A percentile compares a stretch with the other conserved stretches of the same genome.
These are phyloP conservation scores for Callyntrura guangdongensis DNA, from an alignment of 2,888 invertebrate species.

Conservation along the genomic window DNA sequence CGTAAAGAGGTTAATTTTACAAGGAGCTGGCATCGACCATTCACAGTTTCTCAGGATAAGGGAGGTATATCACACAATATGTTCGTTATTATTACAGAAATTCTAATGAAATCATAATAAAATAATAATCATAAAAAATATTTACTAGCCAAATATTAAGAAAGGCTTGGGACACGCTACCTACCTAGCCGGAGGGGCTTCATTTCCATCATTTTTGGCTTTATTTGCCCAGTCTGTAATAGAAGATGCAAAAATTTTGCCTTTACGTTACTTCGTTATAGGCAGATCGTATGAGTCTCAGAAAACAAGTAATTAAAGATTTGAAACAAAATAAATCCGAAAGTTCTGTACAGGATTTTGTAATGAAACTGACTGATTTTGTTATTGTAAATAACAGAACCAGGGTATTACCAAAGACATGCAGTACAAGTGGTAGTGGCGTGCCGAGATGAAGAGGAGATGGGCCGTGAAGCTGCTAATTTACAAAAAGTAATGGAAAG, in stretches of 20 bases:
- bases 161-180: constrained; percentile 79
- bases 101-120: neutral
- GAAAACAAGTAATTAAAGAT: constrained; percentile 86
- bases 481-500: constrained; percentile 85
- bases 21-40: constrained; percentile 90
- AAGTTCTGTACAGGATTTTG: no score
- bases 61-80: constrained; percentile 74
- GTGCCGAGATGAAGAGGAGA: constrained; percentile 87
- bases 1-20: constrained; percentile 90
- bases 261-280: constrained; percentile 90
- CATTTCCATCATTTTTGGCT: constrained; percentile 91
- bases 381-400: constrained; percentile 48
- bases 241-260: constrained; percentile 88
- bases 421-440: constrained; percentile 89
- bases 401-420: constrained; percentile 85
- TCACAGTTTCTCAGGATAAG: constrained; percentile 81
- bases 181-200: constrained; percentile 91
- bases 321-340: constrained; percentile 82
- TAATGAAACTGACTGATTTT: neutral
- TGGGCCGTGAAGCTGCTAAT: constrained; percentile 88
- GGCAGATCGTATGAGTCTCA: constrained; percentile 90
- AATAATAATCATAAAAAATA: neutral
- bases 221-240: constrained; percentile 90
- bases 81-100: neutral
- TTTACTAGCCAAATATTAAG: constrained; percentile 79